Evolutionary conservation across 2,888 invertebrate genomes (phyloP), one percentile per base, ranked within the genome.

Genomic region (Eupithecia exiguata): DNA sequence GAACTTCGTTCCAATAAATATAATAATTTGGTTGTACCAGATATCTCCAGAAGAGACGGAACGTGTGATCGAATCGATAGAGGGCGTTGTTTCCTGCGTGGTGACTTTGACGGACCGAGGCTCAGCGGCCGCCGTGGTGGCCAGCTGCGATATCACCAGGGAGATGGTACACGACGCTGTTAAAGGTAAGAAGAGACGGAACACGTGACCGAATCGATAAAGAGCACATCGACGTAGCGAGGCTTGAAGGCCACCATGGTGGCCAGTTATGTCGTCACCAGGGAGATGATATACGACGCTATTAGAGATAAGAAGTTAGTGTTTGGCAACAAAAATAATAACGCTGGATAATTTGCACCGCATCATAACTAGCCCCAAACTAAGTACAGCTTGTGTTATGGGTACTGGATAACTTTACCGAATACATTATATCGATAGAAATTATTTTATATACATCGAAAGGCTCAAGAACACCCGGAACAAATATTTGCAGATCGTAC

Each of bases 11-110:
- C n/a, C n/a, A n/a, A n/a, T n/a, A n/a, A n/a, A n/a, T n/a, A 18
- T 46, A 46, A 49, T n/a, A 16, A 49, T 21, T 6, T 61, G 35
- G 35, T 30, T 30, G 6, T 62, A 7, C 5, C 63, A 63, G 63
- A 36, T 63, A 36, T 63, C 63, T 14, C 63, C 63, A 1, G 63
- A 38, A 30, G 63, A 65, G 63, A 36, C 36, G 12, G 63, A 65
- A 38, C 35, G 10, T 16, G 63, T 65, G 63, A 65, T 65, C 38
- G 12, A 36, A 36, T 65, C 63, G 38, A 36, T 65, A n/a, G 36
- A n/a, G 36, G 63, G 38, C 63, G n/a, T 65, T 36, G 30, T 18
- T 10, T 36, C n/a, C 36, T 65, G 63, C 36, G 9, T 38, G 4
- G 63, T 65, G 63, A 36, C n/a, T 9, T 2, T 1, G 10, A 36